Evolutionary conservation across 2,113 vertebrate species (phyloP).

Genomic region (Arizona elegans): DNA sequence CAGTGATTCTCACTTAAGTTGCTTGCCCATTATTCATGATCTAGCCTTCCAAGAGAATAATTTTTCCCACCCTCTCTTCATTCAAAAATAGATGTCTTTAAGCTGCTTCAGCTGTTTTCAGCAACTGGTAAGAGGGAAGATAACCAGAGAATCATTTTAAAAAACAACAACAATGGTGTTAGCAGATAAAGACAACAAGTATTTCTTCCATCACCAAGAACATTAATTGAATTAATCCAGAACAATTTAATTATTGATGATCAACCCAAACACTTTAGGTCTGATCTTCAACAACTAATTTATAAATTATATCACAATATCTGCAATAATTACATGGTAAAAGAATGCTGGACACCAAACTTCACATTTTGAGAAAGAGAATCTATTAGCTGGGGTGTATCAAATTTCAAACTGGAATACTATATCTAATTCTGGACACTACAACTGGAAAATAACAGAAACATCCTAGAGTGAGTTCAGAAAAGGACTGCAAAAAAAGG

Average conservation of each 20-base stretch:
- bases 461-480: neutral
- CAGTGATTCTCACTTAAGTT: neutral
- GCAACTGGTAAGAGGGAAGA: constrained; percentile 4
- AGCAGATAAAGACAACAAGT: neutral
- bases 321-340: neutral
- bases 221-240: constrained; percentile 3
- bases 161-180: neutral
- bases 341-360: neutral
- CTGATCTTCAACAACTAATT: neutral
- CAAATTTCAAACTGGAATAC: neutral
- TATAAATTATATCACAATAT: neutral
- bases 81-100: neutral
- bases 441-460: neutral
- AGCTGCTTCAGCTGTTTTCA: neutral
- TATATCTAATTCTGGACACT: neutral
- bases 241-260: neutral
- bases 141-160: constrained; percentile 2
- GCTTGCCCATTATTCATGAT: neutral
- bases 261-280: neutral
- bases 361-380: neutral
- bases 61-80: neutral
- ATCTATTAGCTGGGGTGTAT: neutral
- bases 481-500: neutral
- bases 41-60: neutral
- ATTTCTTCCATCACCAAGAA: neutral